Base-by-base conservation (phyloP, 2,797 vertebrate genomes). In the Enteromius fasciolatus region DNA sequence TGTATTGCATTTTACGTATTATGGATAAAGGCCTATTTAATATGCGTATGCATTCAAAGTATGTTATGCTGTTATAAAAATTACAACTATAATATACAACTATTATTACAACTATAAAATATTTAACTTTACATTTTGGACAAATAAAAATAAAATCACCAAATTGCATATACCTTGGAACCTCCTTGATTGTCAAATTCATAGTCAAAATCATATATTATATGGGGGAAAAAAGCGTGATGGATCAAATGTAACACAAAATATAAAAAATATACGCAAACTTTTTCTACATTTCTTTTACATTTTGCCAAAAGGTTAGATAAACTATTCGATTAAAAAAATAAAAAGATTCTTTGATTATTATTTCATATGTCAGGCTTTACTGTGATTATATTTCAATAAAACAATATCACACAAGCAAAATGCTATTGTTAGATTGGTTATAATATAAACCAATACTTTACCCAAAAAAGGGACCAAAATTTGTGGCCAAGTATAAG, bases 61-160 rank as follows among this genome's bases (percentile, higher is more conserved):
- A 14, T 31, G 57, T 36, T 66, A 20, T 67, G 36, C 23, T 25
- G 11, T 28, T n/a, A 67, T 18, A 39, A 67, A 41, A 67, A n/a
- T n/a, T n/a, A n/a, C n/a, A n/a, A n/a, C n/a, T n/a, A n/a, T n/a
- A n/a, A n/a, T n/a, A n/a, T n/a, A n/a, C n/a, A n/a, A n/a, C n/a
- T n/a, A n/a, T n/a, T n/a, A n/a, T n/a, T n/a, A 70, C 36, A 48
- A 17, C 44, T 33, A 14, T 4, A 46, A 46, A 14, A 46, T 14
- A 14, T 12, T 14, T 3, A 7, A 46, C 4, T 12, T 46, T 46
- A 46, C 44, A 3, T 46, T 46, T 46, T 46, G 44, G 12, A 12
- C 44, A 70, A 70, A 69, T 23, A 44, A 69, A 5, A 69, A 69
- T 41, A 15, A 68, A 68, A n/a, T n/a, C n/a, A 15, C 39, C n/a